Base-by-base conservation (phyloP, 2,888 invertebrate species). In the Agrochola lychnidis region DNA sequence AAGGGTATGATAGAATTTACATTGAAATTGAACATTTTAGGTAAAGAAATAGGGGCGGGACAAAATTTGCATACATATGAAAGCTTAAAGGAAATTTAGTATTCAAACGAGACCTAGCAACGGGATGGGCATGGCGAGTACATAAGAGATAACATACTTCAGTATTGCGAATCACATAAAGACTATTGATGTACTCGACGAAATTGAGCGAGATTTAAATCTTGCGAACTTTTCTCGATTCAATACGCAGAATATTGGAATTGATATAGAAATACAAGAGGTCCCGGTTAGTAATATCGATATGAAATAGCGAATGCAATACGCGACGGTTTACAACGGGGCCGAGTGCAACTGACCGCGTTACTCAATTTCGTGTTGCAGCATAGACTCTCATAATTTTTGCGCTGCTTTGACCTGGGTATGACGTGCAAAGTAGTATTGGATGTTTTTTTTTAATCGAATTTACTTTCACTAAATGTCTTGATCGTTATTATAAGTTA, bases 291-390 rank as follows among this genome's bases (percentile, higher is more conserved):
- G 62, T 68, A 81, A 73, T 70, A 71, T 71, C 40, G 45, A 75
- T 76, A 77, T 70, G 61, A 82, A 85, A 82, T 71, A 67, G 70
- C 36, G 59, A 73, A 72, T 67, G 82, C 70, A 73, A 78, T 64
- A 64, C 71, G 68, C 73, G 70, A 76, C 42, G 51, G 48, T 48
- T 62, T 53, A 51, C 59, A 78, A 64, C 70, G 62, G 36, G 70
- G 75, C 70, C 83, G 82, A 72, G 63, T 64, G 79, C 84, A 73
- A 74, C 72, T 82, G 87, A 82, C 82, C 82, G 82, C 68, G 78
- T 87, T 84, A 86, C 86, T 78, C 78, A 80, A 78, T 80, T 85
- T 78, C 56, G 61, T 82, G 78, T 82, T 78, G 74, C 81, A 70
- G 78, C 81, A 82, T 81, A 69, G 71, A 76, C 72, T 76, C 22